A percentile compares a stretch with the other conserved stretches of the same genome.
Evolutionary conservation across 2,113 vertebrate genomes (phyloP).

Genomic region (Scortum barcoo): DNA sequence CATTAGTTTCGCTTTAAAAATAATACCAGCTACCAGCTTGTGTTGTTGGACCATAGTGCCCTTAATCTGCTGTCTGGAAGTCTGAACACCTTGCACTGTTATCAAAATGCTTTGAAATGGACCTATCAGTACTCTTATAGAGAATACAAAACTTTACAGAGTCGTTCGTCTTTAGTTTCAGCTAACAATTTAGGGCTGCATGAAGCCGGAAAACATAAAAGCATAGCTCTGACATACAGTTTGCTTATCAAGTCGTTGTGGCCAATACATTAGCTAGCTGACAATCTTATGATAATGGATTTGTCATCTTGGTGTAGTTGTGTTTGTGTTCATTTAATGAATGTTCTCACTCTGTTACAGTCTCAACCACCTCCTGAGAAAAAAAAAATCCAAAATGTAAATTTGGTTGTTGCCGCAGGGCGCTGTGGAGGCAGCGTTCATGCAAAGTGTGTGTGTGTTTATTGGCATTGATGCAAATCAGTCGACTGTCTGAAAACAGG

Average conservation of each 20-base stretch:
- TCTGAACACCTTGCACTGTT: neutral
- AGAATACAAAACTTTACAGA: neutral
- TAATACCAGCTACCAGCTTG: too few species aligned
- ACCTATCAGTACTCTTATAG: neutral
- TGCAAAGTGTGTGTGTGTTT: neutral
- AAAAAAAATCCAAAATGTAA: neutral
- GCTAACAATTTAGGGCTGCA: too few species aligned
- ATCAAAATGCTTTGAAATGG: neutral
- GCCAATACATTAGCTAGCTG: neutral
- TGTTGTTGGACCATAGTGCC: neutral
- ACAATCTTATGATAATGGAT: neutral
- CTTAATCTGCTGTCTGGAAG: neutral
- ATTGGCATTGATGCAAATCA: neutral
- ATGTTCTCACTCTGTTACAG: neutral
- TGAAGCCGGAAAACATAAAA: too few species aligned
- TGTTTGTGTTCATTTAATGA: neutral
- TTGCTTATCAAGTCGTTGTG: too few species aligned
- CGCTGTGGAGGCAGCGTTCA: neutral
- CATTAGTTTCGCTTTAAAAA: neutral
- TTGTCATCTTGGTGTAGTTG: too few species aligned
- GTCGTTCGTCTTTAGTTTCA: neutral
- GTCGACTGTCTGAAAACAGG: neutral
- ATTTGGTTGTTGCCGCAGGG: neutral
- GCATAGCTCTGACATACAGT: too few species aligned
- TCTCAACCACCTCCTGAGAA: neutral